Evolutionary conservation across 2,113 vertebrate genomes (phyloP).

Genomic region (Panthera leo): DNA sequence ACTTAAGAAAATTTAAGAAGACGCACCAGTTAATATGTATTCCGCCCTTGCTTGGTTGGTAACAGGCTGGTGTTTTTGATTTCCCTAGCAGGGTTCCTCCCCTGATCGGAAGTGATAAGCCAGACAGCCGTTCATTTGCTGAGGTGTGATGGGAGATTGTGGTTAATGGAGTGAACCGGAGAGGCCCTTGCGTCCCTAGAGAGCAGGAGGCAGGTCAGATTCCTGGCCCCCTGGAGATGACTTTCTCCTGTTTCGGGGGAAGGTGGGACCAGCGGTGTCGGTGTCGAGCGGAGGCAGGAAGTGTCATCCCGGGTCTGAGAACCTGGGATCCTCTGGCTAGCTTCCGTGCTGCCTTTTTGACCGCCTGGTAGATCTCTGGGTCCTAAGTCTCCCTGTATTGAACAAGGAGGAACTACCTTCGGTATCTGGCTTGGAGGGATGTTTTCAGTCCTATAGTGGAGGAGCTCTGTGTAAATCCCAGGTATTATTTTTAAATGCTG

Average conservation of each 20-base stretch:
- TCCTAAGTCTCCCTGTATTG: background rate
- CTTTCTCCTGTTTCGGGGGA: background rate
- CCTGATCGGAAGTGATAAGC: conserved; percentile 66
- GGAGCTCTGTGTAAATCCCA: background rate
- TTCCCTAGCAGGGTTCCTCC: conserved; percentile 44
- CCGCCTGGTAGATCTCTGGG: background rate
- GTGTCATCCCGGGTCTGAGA: background rate
- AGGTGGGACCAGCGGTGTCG: background rate
- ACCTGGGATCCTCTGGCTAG: background rate
- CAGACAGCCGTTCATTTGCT: conserved; percentile 31
- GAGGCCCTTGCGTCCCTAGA: background rate
- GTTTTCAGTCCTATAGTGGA: background rate
- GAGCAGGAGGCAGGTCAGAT: background rate
- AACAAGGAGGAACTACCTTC: background rate
- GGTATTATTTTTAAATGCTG: background rate
- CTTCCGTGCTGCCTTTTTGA: background rate
- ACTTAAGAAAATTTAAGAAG: conserved; percentile 67
- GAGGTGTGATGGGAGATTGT: background rate
- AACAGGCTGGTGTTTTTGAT: background rate
- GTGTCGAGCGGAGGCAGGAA: background rate
- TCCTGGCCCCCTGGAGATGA: background rate
- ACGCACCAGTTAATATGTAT: conserved; percentile 16
- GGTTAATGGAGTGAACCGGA: background rate
- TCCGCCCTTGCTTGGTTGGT: background rate
- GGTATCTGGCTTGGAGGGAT: background rate